phyloP scores from a whole-genome alignment of 2,113 vertebrate species.

The Aphyosemion australe region DNA sequence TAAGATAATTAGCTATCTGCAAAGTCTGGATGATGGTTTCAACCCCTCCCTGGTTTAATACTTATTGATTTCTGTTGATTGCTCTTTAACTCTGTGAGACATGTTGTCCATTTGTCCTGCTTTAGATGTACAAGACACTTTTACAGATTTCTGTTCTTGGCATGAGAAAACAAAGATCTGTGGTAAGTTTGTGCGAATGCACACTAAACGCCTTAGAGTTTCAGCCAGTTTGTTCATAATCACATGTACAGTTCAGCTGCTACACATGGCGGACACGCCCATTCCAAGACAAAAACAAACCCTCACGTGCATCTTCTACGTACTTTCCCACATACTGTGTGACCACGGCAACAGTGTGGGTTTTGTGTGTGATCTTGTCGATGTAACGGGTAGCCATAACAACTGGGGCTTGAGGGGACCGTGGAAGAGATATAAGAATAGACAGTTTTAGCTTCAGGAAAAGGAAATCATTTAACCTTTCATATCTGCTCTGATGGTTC shows the following conservation, averaged over 20 bases:
- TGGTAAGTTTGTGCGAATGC: no score
- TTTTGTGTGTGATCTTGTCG: constrained; percentile 1
- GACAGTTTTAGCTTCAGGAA: constrained; percentile 42
- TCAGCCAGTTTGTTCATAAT: no score
- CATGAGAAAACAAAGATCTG: no score
- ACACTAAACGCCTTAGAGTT: no score
- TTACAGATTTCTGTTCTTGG: no score
- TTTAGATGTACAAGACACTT: no score
- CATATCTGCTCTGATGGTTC: constrained; percentile 2
- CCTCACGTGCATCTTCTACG: neutral
- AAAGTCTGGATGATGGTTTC: neutral
- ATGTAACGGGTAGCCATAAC: constrained; percentile 58
- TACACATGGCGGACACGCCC: constrained; percentile 7
- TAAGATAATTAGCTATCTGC: neutral
- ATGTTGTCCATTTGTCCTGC: no score
- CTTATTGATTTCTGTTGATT: no score
- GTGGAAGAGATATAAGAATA: constrained; percentile 26
- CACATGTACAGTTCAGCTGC: constrained; percentile 11
- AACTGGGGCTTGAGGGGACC: constrained; percentile 37
- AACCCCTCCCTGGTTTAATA: no score
- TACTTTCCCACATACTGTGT: constrained; percentile 12
- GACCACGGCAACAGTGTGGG: constrained; percentile 4
- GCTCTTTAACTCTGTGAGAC: no score
- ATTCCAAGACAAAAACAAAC: constrained; percentile 11
- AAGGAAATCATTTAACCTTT: constrained; percentile 41